phyloP scores from a whole-genome alignment of 2,797 vertebrate genomes.

The Picus viridis region DNA sequence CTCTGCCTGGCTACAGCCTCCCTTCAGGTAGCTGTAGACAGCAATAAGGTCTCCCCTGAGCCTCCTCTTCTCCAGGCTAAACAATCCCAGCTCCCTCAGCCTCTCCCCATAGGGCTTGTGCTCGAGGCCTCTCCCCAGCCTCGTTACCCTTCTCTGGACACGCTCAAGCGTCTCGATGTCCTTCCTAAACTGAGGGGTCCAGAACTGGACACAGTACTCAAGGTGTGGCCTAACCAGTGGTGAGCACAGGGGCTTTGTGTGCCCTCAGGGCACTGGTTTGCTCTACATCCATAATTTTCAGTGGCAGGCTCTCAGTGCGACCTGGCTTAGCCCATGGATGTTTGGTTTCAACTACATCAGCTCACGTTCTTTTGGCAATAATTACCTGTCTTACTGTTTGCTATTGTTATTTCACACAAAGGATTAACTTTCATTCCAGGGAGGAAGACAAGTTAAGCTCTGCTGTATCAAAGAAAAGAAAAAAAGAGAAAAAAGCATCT shows the following conservation, averaged over 20 bases:
- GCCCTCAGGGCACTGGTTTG: not conserved
- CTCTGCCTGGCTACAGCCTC: too few species aligned
- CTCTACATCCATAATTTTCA: not conserved
- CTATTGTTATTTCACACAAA: slow-evolving; percentile 61
- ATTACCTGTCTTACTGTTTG: slow-evolving; percentile 65
- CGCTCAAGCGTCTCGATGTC: too few species aligned
- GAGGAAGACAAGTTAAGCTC: slow-evolving; percentile 48
- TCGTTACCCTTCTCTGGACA: too few species aligned
- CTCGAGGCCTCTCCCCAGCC: too few species aligned
- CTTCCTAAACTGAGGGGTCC: too few species aligned
- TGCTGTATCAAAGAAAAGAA: slow-evolving; percentile 40
- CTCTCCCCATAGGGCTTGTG: too few species aligned
- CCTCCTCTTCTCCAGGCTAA: too few species aligned
- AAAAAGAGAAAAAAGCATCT: not conserved
- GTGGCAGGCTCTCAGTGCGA: slow-evolving; percentile 1
- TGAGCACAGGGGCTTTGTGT: not conserved
- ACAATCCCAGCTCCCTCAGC: too few species aligned
- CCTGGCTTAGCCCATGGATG: not conserved
- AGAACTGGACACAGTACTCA: too few species aligned
- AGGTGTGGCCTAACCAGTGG: too few species aligned
- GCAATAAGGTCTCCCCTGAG: too few species aligned
- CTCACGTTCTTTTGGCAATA: slow-evolving; percentile 44
- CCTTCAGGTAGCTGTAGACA: too few species aligned
- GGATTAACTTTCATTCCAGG: slow-evolving; percentile 51
- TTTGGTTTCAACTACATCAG: slow-evolving; percentile 30